phyloP scores from a whole-genome alignment of 2,113 vertebrate species.

The Nyctereutes procyonoides region DNA sequence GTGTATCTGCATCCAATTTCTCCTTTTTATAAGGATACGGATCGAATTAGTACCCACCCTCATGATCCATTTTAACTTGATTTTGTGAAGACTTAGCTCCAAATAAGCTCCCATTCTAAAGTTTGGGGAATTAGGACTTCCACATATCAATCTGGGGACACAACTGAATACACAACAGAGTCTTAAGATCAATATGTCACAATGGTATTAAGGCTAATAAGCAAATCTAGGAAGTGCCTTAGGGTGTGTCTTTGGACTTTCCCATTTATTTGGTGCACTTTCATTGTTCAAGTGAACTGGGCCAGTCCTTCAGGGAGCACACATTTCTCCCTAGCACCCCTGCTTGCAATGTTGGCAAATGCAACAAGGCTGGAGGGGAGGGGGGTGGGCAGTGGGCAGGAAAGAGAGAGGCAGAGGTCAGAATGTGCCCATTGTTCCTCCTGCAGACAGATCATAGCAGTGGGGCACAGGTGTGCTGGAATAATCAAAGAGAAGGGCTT shows the following conservation, averaged over 20 bases:
- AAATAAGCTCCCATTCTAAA: not conserved
- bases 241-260: not conserved
- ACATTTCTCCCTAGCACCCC: accelerated
- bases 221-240: not conserved
- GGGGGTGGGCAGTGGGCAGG: too few relatives aligned
- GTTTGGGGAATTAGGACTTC: not conserved
- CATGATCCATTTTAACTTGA: not conserved
- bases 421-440: accelerated
- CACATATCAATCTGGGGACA: not conserved
- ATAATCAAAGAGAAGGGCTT: not conserved
- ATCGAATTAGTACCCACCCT: not conserved
- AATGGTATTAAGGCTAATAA: not conserved
- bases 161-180: not conserved
- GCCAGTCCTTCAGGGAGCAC: too few relatives aligned
- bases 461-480: not conserved
- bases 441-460: too few relatives aligned
- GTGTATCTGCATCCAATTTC: not conserved
- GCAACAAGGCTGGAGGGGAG: too few relatives aligned
- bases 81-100: not conserved
- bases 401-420: accelerated
- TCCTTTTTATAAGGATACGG: not conserved
- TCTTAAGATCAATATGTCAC: not conserved
- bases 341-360: accelerated
- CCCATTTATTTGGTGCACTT: not conserved
- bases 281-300: too few relatives aligned